Percentiles rank a stretch among this genome's conserved stretches.
Evolutionary conservation across 2,113 vertebrate genomes (phyloP).

Genomic region (Charina bottae): DNA sequence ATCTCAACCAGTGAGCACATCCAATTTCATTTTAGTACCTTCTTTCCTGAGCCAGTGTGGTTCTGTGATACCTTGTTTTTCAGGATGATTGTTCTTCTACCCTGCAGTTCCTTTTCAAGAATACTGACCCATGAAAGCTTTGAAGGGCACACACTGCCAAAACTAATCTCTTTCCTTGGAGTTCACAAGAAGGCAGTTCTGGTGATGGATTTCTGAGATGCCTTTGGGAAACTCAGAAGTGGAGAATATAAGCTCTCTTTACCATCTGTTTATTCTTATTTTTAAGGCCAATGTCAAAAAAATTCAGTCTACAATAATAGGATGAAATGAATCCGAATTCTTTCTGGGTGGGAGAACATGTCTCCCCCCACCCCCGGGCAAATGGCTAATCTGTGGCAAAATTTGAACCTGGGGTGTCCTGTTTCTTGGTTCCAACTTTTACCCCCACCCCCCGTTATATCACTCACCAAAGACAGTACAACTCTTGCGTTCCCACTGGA

Average conservation of each 20-base stretch:
- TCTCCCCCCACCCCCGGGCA: background rate
- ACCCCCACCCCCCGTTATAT: background rate
- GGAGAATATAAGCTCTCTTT: background rate
- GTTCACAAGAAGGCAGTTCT: background rate
- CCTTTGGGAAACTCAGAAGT: background rate
- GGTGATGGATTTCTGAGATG: background rate
- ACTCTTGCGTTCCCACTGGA: background rate
- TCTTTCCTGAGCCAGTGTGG: conserved; percentile 7
- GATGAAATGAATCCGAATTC: background rate
- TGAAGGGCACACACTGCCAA: conserved; percentile 6
- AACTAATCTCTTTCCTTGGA: background rate
- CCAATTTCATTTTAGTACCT: conserved; percentile 25
- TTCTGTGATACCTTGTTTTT: conserved; percentile 20
- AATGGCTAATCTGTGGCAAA: background rate
- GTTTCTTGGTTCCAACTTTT: no score
- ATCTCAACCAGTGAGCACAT: conserved; percentile 2
- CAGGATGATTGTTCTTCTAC: conserved; percentile 48
- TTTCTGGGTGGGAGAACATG: background rate
- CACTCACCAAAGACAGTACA: background rate
- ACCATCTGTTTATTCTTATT: background rate
- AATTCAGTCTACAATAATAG: background rate
- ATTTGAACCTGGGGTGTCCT: background rate
- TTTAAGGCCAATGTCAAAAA: background rate
- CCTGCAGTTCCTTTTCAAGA: conserved; percentile 8
- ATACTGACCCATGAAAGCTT: background rate